Evolutionary conservation across 2,797 vertebrate genomes (phyloP), one percentile per base, ranked within the genome.

Genomic region (Synanceia verrucosa): DNA sequence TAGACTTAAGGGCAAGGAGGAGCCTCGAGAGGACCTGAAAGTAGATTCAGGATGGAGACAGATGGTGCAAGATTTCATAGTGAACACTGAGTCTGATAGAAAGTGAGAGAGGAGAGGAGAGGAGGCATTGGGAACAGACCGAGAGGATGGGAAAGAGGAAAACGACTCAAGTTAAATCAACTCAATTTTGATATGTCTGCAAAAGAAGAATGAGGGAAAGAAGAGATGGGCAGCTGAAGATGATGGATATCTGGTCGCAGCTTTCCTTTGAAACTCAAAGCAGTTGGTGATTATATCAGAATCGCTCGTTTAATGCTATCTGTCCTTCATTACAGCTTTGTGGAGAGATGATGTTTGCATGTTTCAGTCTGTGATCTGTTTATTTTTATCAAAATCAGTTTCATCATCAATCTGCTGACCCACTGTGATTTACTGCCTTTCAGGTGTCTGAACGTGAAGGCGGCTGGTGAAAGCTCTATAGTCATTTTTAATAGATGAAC

Each of bases 81-180:
- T 41, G 55, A 74, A 73, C 58, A 61, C 65, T 70, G 67, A 52
- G 21, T 46, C 65, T 41, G 69, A 78, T 53, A 57, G 64, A 75
- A 44, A 78, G 52, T 6, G 48, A 74, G 65, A 23, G 50, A 21
- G 43, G 3, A 34, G 44, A 44, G 37, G 62, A 78, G 81, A 71
- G 74, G 84, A 84, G 83, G 79, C 48, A 60, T 68, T 72, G 71
- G 64, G 62, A 52, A 69, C 73, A 73, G 82, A 86, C 68, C 78
- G 65, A 55, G 55, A 60, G 55, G 39, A 58, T 82, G 65, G 55
- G 36, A 56, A 28, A 58, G 46, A 80, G 67, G 65, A 65, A 67
- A 59, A n/a, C n/a, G 43, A 28, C 16, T 65, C 47, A 41, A 37
- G 77, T 76, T 48, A 59, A 52, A 58, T 69, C 52, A 65, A 16